Evolutionary conservation across 2,888 invertebrate genomes (phyloP).

Genomic region (Pseudococcus viburni): DNA sequence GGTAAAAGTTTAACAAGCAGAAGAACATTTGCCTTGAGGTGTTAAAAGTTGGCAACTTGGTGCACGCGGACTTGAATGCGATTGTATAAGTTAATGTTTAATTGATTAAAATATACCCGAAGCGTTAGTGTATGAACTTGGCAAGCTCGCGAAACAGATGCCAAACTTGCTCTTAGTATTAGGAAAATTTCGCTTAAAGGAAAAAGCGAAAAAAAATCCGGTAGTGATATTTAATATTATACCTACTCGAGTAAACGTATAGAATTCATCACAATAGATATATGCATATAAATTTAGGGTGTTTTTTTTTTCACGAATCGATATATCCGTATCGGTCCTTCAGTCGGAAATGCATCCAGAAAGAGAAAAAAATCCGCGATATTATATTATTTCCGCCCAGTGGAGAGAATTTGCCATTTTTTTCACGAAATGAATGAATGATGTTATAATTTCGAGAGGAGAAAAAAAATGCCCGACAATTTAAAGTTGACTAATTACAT

Average conservation of each 20-base stretch:
- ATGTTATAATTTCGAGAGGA: neutral
- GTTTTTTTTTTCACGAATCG: neutral
- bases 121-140: neutral
- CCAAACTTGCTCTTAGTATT: neutral
- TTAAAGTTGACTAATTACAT: constrained; percentile 33
- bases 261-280: neutral
- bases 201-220: neutral
- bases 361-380: neutral
- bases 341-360: neutral
- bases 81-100: constrained; percentile 41
- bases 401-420: neutral
- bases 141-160: neutral
- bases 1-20: constrained; percentile 27
- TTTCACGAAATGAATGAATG: neutral
- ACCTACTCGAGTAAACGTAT: neutral
- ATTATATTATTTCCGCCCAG: neutral
- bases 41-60: constrained; percentile 24
- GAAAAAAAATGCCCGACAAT: neutral
- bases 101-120: constrained; percentile 13
- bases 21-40: constrained; percentile 16
- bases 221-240: neutral
- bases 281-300: neutral
- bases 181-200: neutral
- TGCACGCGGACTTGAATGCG: constrained; percentile 29
- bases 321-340: neutral